Evolutionary conservation across 2,113 vertebrate genomes (phyloP), one percentile per base, ranked within the genome.

Genomic region (Tiliqua scincoides): DNA sequence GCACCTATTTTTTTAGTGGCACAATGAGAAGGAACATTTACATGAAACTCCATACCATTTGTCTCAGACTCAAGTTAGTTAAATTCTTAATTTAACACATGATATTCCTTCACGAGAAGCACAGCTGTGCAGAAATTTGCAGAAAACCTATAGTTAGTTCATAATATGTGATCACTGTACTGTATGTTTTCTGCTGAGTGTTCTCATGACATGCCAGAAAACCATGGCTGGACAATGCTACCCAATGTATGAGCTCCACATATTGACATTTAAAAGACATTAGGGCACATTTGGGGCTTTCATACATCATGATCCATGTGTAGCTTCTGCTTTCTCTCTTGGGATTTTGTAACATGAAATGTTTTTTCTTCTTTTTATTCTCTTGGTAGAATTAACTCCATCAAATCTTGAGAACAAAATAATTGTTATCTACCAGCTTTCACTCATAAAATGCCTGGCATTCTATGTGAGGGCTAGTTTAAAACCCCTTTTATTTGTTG

Each of bases 41-140:
- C 67, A 1, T 70, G 32, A 70, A 70, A 35, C 68, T 37, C 32
- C 2, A 32, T 37, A 3, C 30, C 18, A 0, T 73, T 59, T 54
- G 63, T 76, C 72, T 81, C 23, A 11, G 27, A 72, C 67, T 80
- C 4, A 72, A 77, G 3, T 11, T 20, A 71, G n/a, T 73, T 83
- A 82, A 86, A 75, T 79, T 88, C 27, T 57, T 83, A 72, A 12
- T 0, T 70, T 37, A 6, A 14, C 68, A 30, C 35, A 75, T 89
- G 48, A 85, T 73, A 20, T 89, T 81, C 76, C 92, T 84, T 78
- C 35, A 9, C 84, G 88, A 52, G 54, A n/a, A 70, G 68, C n/a
- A 35, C n/a, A n/a, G 18, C n/a, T 20, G 32, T 37, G 15, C 35
- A 70, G 68, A n/a, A 70, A 35, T 70, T 70, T 35, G 32, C 32